Evolutionary conservation across 2,113 vertebrate species (phyloP).

Genomic region (Syngnathus typhle): DNA sequence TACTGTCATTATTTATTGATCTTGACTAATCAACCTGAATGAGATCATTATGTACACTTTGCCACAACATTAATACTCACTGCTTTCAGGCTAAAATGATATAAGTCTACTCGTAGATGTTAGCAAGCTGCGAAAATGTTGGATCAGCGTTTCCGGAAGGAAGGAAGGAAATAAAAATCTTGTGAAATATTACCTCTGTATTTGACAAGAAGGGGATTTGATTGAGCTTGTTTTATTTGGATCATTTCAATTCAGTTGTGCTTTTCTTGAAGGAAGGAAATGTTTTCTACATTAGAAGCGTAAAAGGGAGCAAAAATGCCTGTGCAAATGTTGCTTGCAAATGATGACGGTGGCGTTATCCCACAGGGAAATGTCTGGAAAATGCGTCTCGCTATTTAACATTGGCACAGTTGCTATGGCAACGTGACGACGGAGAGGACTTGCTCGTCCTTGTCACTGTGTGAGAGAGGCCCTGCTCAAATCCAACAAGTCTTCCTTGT

Average conservation of each 20-base stretch:
- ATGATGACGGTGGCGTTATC: slow-evolving; percentile 38
- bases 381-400: slow-evolving; percentile 35
- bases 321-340: slow-evolving; percentile 9
- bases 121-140: too few relatives aligned
- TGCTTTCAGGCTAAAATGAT: background rate
- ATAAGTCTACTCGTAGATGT: too few relatives aligned
- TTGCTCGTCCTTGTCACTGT: slow-evolving; percentile 8
- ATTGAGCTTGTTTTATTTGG: background rate
- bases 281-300: background rate
- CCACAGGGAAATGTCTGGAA: slow-evolving; percentile 40
- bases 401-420: slow-evolving; percentile 46
- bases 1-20: slow-evolving; percentile 19
- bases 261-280: background rate
- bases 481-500: slow-evolving; percentile 10
- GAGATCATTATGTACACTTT: background rate
- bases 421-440: slow-evolving; percentile 39
- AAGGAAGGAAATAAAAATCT: background rate
- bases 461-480: background rate
- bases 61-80: slow-evolving; percentile 22
- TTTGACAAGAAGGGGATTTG: background rate
- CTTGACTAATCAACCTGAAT: slow-evolving; percentile 15
- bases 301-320: background rate
- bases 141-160: too few relatives aligned
- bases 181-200: background rate
- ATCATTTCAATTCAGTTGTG: background rate